A percentile compares a stretch with the other conserved stretches of the same genome.
Evolutionary conservation across 2,888 invertebrate genomes (phyloP).

Genomic region (Acrobasis repandana): DNA sequence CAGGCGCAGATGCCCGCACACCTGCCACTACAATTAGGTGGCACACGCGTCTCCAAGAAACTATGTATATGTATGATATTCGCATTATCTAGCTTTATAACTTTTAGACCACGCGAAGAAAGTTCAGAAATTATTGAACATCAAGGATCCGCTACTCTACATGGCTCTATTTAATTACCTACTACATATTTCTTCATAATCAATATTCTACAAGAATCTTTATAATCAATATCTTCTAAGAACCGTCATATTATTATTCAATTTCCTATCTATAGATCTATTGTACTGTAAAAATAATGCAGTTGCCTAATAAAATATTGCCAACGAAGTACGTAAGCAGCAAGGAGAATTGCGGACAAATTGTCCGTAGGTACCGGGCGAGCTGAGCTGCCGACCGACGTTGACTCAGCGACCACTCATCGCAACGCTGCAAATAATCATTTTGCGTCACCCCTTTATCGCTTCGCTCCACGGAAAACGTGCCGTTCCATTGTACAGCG

Average conservation of each 20-base stretch:
- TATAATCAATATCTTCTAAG: not conserved
- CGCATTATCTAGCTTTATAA: constrained; percentile 8
- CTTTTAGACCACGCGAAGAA: not conserved
- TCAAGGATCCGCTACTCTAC: not conserved
- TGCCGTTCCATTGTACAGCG: constrained; percentile 63
- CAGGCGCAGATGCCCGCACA: constrained; percentile 73
- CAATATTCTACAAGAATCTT: not conserved
- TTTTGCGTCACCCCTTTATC: constrained; percentile 81
- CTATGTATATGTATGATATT: not conserved
- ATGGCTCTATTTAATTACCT: not conserved
- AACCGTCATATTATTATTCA: not conserved
- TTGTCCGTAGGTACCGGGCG: constrained; percentile 36
- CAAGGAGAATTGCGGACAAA: constrained; percentile 43
- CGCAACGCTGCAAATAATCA: constrained; percentile 80
- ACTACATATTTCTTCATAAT: not conserved
- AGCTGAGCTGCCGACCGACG: constrained; percentile 43
- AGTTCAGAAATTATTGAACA: no score
- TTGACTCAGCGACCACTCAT: constrained; percentile 79
- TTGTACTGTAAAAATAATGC: constrained; percentile 18
- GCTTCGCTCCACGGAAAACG: constrained; percentile 67
- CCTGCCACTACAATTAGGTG: constrained; percentile 73
- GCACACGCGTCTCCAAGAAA: constrained; percentile 60
- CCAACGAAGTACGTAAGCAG: constrained; percentile 28
- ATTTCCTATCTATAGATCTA: not conserved
- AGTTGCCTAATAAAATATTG: constrained; percentile 29